Evolutionary conservation across 1,140 invertebrate species (phyloP).

Genomic region (Manduca sexta): DNA sequence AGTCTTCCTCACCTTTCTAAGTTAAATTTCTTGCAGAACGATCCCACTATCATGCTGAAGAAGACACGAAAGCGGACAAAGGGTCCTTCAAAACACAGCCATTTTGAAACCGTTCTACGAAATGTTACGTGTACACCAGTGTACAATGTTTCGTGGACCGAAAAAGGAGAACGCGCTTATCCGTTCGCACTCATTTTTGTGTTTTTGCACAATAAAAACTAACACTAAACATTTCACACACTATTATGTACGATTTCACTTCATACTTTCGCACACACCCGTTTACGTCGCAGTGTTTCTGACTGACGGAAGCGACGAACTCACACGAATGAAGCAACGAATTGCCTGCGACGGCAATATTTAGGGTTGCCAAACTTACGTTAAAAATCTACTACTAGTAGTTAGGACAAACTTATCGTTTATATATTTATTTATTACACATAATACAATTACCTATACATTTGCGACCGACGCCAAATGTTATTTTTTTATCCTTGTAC

Average conservation of each 20-base stretch:
- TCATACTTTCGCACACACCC: conserved; percentile 72
- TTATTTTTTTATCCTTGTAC: too few relatives aligned
- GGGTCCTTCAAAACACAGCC: conserved; percentile 74
- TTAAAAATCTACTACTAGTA: conserved; percentile 1
- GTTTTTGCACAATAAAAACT: conserved; percentile 68
- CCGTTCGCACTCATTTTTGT: conserved; percentile 71
- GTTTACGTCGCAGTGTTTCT: conserved; percentile 58
- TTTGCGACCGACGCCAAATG: too few relatives aligned
- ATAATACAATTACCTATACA: too few relatives aligned
- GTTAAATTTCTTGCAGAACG: conserved; percentile 62
- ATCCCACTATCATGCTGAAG: conserved; percentile 71
- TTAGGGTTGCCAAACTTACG: conserved; percentile 26
- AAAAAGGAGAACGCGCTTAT: conserved; percentile 42
- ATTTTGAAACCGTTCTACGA: conserved; percentile 71
- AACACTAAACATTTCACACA: conserved; percentile 73
- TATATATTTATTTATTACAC: too few relatives aligned
- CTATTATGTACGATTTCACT: conserved; percentile 71
- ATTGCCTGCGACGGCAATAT: conserved; percentile 37
- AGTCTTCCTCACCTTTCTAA: conserved; percentile 62
- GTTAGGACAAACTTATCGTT: too few relatives aligned
- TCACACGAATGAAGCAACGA: conserved; percentile 50
- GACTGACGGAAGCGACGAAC: conserved; percentile 64
- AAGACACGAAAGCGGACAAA: conserved; percentile 71
- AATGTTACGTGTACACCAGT: conserved; percentile 62
- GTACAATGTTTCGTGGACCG: conserved; percentile 44